Evolutionary conservation across 2,113 vertebrate genomes (phyloP).

Genomic region (Rhinopomastus cyanomelas): DNA sequence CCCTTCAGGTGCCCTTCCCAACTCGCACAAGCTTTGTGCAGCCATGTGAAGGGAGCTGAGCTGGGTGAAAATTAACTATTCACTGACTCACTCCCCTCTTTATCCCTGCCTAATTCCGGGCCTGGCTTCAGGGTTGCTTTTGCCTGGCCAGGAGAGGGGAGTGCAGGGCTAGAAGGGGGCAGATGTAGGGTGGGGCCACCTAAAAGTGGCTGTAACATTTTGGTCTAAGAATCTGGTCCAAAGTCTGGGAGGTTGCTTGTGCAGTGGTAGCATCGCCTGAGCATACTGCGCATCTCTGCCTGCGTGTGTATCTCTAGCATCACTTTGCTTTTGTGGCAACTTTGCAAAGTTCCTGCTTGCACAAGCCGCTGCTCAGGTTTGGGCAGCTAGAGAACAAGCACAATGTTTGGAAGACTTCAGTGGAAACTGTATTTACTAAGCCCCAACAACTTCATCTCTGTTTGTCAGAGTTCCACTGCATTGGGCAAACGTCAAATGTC

Average conservation of each 20-base stretch:
- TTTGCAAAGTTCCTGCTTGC: not conserved
- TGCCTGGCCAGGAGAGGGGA: not conserved
- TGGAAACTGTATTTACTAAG: not conserved
- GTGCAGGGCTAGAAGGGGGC: fast-evolving
- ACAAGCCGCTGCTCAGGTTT: not conserved
- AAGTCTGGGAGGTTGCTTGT: not conserved
- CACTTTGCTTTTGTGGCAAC: not conserved
- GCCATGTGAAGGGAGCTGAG: not conserved
- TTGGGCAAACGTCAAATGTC: not conserved
- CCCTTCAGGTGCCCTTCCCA: not conserved
- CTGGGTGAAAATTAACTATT: not conserved
- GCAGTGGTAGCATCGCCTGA: not conserved
- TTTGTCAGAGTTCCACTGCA: not conserved
- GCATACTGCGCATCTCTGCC: too few relatives aligned
- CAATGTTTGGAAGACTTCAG: not conserved
- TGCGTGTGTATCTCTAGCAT: not conserved
- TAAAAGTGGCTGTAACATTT: not conserved
- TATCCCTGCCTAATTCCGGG: not conserved
- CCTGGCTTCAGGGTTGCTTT: not conserved
- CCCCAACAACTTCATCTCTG: not conserved
- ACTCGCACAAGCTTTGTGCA: not conserved
- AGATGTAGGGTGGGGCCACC: fast-evolving
- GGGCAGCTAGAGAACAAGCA: not conserved
- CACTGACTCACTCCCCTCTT: not conserved
- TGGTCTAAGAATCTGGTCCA: not conserved